Evolutionary conservation across 2,113 vertebrate species (phyloP).

Genomic region (Theristicus caerulescens): DNA sequence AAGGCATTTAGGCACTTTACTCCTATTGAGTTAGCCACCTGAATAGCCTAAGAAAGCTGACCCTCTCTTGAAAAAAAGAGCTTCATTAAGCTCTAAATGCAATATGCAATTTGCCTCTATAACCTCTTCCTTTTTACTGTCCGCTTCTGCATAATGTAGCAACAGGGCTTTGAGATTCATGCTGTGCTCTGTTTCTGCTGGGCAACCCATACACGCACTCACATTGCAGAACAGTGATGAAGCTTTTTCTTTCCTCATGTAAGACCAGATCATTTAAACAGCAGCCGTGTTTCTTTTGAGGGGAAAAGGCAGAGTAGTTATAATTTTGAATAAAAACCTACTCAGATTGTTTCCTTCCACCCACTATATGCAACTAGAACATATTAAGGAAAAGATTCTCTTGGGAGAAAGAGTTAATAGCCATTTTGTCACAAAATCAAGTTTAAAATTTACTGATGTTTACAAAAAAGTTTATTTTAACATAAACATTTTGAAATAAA

Average conservation of each 20-base stretch:
- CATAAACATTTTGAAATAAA: background rate
- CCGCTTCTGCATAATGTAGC: conserved; percentile 26
- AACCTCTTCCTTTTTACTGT: background rate
- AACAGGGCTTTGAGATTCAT: background rate
- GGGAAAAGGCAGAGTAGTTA: background rate
- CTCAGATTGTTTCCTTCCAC: background rate
- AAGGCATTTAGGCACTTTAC: background rate
- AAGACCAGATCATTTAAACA: background rate
- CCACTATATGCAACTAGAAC: background rate
- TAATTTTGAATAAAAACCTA: background rate
- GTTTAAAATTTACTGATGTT: background rate
- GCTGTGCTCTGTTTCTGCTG: conserved; percentile 5
- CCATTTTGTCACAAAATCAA: background rate
- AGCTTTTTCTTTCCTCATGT: background rate
- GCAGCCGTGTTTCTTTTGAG: background rate
- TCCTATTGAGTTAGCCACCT: background rate
- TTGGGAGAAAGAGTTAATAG: background rate
- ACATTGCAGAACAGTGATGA: background rate
- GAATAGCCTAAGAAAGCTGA: background rate
- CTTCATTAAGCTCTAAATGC: conserved; percentile 18
- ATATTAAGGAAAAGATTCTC: background rate
- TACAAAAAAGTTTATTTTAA: background rate
- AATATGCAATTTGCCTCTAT: background rate
- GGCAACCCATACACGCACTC: background rate
- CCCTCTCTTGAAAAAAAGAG: background rate